Evolutionary conservation across 2,113 vertebrate species (phyloP), one percentile per base, ranked within the genome.

Genomic region (Verasper variegatus): DNA sequence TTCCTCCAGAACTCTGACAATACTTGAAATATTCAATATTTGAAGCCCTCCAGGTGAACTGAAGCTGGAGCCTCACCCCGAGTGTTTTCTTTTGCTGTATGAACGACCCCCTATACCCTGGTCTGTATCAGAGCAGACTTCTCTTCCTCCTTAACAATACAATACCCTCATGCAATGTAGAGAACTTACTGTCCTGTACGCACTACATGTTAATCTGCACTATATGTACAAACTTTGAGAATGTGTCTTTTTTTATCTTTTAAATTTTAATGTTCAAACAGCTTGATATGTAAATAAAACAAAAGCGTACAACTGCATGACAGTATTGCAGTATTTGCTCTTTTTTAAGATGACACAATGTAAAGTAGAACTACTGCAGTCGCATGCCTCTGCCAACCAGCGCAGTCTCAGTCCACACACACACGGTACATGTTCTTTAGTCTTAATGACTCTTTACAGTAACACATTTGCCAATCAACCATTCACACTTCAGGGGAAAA

Each of bases 221-320:
- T 90, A 79, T 85, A 66, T 89, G 88, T 88, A 85, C 58, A 89
- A 81, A 86, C 69, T 82, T 88, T 83, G 65, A 65, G 76, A 88
- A 88, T 89, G 82, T 88, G 82, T 88, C 65, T 82, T 90, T 78
- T 90, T 86, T 84, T 83, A 60, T 82, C 82, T 85, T 88, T 70
- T 88, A 64, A 69, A 83, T 59, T 80, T 74, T 83, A 86, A 79
- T 77, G 76, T 88, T 71, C 47, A 81, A 88, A 81, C 31, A n/a
- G 78, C 83, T 86, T 82, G 76, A 78, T 77, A 68, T 86, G 85
- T 88, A 81, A 90, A 92, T 91, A 87, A 92, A 88, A 82, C n/a
- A 37, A 79, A 83, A 88, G 49, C 42, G 21, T 78, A 61, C 65
- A 75, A 75, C 63, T 71, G 51, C 85, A 81, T 35, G 40, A 57